phyloP scores from a whole-genome alignment of 2,113 vertebrate species.

The Dicentrarchus labrax region DNA sequence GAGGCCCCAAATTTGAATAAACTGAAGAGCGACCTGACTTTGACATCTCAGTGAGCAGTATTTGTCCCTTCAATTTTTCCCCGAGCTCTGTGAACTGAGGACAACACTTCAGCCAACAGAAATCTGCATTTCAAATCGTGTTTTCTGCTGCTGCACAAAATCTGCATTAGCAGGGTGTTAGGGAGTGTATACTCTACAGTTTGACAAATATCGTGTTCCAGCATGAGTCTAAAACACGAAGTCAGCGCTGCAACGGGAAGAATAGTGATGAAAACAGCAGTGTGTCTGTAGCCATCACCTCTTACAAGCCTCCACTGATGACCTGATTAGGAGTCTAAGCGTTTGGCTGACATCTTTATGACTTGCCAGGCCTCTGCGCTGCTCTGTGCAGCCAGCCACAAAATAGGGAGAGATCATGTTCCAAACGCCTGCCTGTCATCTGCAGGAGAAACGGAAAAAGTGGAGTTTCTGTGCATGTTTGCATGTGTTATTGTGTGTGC shows the following conservation, averaged over 20 bases:
- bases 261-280: slow-evolving; percentile 47
- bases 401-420: slow-evolving; percentile 51
- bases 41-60: background rate
- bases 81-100: slow-evolving; percentile 25
- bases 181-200: slow-evolving; percentile 4
- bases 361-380: slow-evolving; percentile 45
- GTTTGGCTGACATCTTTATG: slow-evolving; percentile 69
- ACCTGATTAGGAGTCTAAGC: slow-evolving; percentile 63
- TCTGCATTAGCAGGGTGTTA: slow-evolving; percentile 40
- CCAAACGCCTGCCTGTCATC: slow-evolving; percentile 42
- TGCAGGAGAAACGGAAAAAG: slow-evolving; percentile 15
- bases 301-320: slow-evolving; percentile 59
- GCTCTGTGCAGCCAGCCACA: slow-evolving; percentile 58
- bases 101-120: slow-evolving; percentile 15
- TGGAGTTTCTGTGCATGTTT: slow-evolving; percentile 4
- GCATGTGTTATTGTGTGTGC: slow-evolving; percentile 11
- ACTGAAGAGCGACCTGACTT: slow-evolving; percentile 11
- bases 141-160: slow-evolving; percentile 26
- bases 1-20: background rate
- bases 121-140: slow-evolving; percentile 54
- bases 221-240: slow-evolving; percentile 29
- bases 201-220: slow-evolving; percentile 43
- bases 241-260: slow-evolving; percentile 31
- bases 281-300: slow-evolving; percentile 65
- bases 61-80: background rate